Evolutionary conservation across 2,888 invertebrate genomes (phyloP), one percentile per base, ranked within the genome.

Genomic region (Drosophila meridiana): DNA sequence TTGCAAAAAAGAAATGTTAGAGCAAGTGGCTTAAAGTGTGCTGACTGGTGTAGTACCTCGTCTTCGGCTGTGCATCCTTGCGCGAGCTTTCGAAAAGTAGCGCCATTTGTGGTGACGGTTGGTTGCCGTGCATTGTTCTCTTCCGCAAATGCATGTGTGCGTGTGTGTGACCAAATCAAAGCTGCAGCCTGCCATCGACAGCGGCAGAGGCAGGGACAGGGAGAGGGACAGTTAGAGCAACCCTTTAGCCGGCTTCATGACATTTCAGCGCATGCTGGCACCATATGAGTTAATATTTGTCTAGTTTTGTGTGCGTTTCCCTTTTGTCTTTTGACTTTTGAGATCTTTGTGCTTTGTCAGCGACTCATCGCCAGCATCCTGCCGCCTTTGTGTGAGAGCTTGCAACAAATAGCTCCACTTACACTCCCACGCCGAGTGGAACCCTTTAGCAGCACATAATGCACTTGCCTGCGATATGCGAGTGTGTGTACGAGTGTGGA

Each of bases 221-320:
- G 45, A 66, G 30, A 61, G 58, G 32, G 40, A 53, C 52, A 30
- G 59, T 32, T n/a, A 14, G 47, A n/a, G n/a, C 30, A 52, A 28
- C 26, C 52, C 53, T 14, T 36, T 36, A 30, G 14, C 42, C 40
- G 40, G 36, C n/a, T 56, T 38, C 43, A 34, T 65, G 55, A 47
- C 56, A 60, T 45, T 43, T 60, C 47, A 40, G 40, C 55, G 58
- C 42, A 47, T 30, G 52, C 60, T 69, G 76, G 45, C 69, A 60
- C 74, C 70, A 80, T 80, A 82, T 73, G 76, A 73, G 85, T 85
- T 84, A 85, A 85, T 84, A 87, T 87, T 84, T 84, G 87, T 81
- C 87, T 87, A 87, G 81, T 84, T 84, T 87, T 81, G 40, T 69
- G 83, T 81, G 76, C 81, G 76, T 68, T 83, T 76, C 69, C 69